Evolutionary conservation across 2,797 vertebrate genomes (phyloP), one percentile per base, ranked within the genome.

Genomic region (Poeciliopsis paucimaculata): DNA sequence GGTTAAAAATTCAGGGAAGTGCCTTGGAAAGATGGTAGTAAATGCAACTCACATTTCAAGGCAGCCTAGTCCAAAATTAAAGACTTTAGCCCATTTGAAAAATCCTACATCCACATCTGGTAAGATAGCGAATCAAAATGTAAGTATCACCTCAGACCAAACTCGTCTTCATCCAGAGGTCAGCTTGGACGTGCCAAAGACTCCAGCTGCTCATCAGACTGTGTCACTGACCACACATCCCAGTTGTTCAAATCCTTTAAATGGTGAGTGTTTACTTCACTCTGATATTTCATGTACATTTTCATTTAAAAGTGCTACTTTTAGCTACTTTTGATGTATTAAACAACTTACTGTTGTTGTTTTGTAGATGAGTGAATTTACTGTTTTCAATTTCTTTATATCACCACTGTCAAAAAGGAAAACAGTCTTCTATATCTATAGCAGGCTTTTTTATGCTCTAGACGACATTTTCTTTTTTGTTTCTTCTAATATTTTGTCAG

Each of bases 121-220:
- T 77, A 84, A 85, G 16, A 39, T 23, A 2, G 1, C 71, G 68
- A 82, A 84, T 76, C 84, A 90, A 43, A 78, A 71, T 60, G 76
- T 31, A 6, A n/a, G 85, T 34, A 11, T 83, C 36, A 39, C 81
- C 46, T 85, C 87, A 76, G 85, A 83, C n/a, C 80, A 82, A 82
- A 4, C 72, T 62, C 57, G 71, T 3, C 8, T 77, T 28, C 84
- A 75, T 73, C 76, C 84, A 60, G 88, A 90, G 8, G 57, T 79
- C 70, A 90, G 83, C 86, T 82, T 84, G 47, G 82, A 90, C 31
- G 82, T 73, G 60, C 91, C 62, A 39, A 93, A 82, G 73, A 89
- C 73, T 15, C 77, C 71, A 39, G 34, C 81, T 3, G 55, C 11
- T 36, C 57, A 4, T 20, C 77, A 53, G 41, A 83, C 60, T 23